Evolutionary conservation across 2,888 invertebrate genomes (phyloP).

Genomic region (Agrotis segetum): DNA sequence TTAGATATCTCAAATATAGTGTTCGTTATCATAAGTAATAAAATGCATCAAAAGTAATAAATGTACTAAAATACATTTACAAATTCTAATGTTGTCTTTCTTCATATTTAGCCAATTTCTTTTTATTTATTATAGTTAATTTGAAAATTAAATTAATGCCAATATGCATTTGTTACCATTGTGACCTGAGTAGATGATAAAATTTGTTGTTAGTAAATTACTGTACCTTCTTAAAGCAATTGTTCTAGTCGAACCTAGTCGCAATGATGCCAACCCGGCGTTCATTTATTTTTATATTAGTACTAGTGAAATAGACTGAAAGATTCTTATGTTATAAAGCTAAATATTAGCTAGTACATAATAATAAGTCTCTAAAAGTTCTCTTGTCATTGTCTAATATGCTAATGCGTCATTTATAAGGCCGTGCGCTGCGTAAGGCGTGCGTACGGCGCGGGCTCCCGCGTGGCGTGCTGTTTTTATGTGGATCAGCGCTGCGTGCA

Average conservation of each 20-base stretch:
- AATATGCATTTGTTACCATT: slow-evolving; percentile 49
- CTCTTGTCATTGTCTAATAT: slow-evolving; percentile 26
- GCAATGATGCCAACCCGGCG: background rate
- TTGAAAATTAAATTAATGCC: slow-evolving; percentile 23
- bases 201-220: slow-evolving; percentile 40
- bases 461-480: too few relatives aligned
- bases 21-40: slow-evolving; percentile 43
- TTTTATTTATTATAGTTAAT: slow-evolving; percentile 14
- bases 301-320: slow-evolving; percentile 49
- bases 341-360: slow-evolving; percentile 25
- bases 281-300: slow-evolving; percentile 1
- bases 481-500: too few relatives aligned
- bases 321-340: slow-evolving; percentile 35
- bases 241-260: slow-evolving; percentile 47
- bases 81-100: slow-evolving; percentile 10
- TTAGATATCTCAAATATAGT: slow-evolving; percentile 34
- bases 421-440: too few relatives aligned
- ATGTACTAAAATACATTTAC: slow-evolving; percentile 32
- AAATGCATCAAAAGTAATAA: slow-evolving; percentile 35
- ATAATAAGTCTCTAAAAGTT: slow-evolving; percentile 31
- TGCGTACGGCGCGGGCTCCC: too few relatives aligned
- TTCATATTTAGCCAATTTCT: slow-evolving; percentile 15
- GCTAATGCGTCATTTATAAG: background rate
- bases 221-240: slow-evolving; percentile 6
- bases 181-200: slow-evolving; percentile 69